Conservation (phyloP, 1,140 invertebrate genomes). For the Oncopeltus fasciatus region DNA sequence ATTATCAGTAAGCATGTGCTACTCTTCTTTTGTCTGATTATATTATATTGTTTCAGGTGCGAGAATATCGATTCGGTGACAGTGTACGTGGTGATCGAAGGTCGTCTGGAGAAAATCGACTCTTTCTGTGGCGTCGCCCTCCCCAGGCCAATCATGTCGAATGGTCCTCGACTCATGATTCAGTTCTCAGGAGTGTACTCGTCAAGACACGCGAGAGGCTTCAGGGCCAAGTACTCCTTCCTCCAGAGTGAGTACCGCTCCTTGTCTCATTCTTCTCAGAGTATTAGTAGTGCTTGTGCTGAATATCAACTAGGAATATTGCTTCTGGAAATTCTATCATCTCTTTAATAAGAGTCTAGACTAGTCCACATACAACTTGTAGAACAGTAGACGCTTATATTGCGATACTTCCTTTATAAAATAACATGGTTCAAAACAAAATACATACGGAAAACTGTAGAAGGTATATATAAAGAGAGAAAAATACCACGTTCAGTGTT, state of each 20-base stretch:
- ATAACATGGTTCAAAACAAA: too few relatives aligned
- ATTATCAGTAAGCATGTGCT: too few relatives aligned
- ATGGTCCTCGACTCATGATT: slow-evolving; percentile 60
- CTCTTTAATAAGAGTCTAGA: neutral
- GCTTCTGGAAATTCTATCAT: neutral
- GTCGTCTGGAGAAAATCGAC: slow-evolving; percentile 63
- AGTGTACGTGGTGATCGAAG: slow-evolving; percentile 54
- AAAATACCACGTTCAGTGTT: too few relatives aligned
- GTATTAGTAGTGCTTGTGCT: neutral
- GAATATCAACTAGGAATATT: neutral
- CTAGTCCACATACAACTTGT: too few relatives aligned
- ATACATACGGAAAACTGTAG: too few relatives aligned
- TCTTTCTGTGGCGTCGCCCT: slow-evolving; percentile 63
- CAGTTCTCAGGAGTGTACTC: slow-evolving; percentile 61
- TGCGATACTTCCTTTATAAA: too few relatives aligned
- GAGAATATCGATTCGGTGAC: slow-evolving; percentile 57
- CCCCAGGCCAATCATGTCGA: slow-evolving; percentile 78
- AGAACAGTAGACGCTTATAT: too few relatives aligned
- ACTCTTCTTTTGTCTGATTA: too few relatives aligned
- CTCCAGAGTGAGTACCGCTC: slow-evolving; percentile 60
- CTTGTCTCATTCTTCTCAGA: neutral
- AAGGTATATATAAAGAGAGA: too few relatives aligned
- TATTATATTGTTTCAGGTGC: slow-evolving; percentile 59
- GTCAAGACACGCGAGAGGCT: slow-evolving; percentile 59
- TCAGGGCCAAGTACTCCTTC: slow-evolving; percentile 75